A percentile compares a stretch with the other conserved stretches of the same genome.
phyloP scores from a whole-genome alignment of 2,888 invertebrate genomes.

The Philhelius pedissequus region DNA sequence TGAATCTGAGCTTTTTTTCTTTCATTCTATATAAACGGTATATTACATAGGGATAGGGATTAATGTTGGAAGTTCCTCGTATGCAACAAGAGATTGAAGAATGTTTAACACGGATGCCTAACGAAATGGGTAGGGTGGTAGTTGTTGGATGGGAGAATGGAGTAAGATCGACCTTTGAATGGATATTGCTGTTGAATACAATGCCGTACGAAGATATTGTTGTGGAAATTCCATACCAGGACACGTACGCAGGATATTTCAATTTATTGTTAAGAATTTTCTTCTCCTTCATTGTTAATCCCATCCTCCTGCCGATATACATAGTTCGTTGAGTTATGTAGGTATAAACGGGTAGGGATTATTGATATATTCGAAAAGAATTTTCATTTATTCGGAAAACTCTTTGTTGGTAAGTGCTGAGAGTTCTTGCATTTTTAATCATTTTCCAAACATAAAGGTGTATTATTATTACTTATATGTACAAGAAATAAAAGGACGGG shows the following conservation, averaged over 20 bases:
- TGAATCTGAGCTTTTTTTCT: conserved; percentile 20
- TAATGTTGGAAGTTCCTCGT: not conserved
- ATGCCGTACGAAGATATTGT: conserved; percentile 10
- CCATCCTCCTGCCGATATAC: not conserved
- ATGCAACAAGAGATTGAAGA: conserved; percentile 15
- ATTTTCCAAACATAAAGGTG: not conserved
- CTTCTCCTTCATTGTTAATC: not conserved
- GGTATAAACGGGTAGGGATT: not conserved
- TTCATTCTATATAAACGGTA: not conserved
- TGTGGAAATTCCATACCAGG: conserved; percentile 31
- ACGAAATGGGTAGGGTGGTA: no score
- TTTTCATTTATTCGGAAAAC: not conserved
- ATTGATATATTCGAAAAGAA: conserved; percentile 6
- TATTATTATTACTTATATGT: not conserved
- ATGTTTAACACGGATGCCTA: conserved; percentile 16
- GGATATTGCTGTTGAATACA: conserved; percentile 1
- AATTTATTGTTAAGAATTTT: conserved; percentile 45
- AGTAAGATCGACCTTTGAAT: conserved; percentile 14
- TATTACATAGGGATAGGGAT: not conserved
- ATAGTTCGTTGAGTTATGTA: not conserved
- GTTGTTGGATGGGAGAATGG: not conserved
- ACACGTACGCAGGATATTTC: conserved; percentile 48
- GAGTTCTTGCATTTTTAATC: not conserved
- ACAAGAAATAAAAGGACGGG: not conserved
- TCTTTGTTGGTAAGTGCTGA: not conserved